Conservation (phyloP, 2,113 vertebrate genomes). For the Lagenorhynchus albirostris region DNA sequence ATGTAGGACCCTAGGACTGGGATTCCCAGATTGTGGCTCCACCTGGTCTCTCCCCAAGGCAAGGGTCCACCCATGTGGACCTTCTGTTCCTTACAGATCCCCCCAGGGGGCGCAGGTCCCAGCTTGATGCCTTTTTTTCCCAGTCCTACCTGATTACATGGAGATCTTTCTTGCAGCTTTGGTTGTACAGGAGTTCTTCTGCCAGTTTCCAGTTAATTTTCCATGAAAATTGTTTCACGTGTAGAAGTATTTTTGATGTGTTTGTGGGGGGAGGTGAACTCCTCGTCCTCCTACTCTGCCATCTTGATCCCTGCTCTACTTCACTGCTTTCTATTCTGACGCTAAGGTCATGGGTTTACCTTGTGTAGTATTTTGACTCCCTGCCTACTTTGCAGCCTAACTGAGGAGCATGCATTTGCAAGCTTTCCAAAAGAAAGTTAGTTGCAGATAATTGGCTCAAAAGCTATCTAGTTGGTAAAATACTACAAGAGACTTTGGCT, state of each 20-base stretch:
- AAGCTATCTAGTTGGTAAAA: neutral
- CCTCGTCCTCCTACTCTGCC: neutral
- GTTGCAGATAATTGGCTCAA: neutral
- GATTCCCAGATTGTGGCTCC: neutral
- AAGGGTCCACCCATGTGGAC: neutral
- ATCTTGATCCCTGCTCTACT: neutral
- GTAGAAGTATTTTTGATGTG: neutral
- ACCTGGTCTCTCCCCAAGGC: neutral
- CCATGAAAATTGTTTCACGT: neutral
- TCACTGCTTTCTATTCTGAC: neutral
- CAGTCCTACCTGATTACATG: neutral
- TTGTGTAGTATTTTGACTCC: neutral
- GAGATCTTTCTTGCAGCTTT: neutral
- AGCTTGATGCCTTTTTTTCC: neutral
- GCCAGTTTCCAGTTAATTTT: neutral
- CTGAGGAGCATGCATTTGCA: neutral
- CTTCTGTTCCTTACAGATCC: neutral
- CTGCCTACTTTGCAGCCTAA: neutral
- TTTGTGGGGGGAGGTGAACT: neutral
- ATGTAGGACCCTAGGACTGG: neutral
- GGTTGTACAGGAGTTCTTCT: neutral
- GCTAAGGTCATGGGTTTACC: neutral
- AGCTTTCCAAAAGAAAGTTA: neutral
- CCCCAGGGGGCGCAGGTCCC: neutral
- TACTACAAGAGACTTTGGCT: neutral